Percentiles rank a stretch among this genome's conserved stretches.
These are phyloP conservation scores for Poecilia velifera DNA, from an alignment of 2,797 vertebrate species.

Conservation along the genomic window DNA sequence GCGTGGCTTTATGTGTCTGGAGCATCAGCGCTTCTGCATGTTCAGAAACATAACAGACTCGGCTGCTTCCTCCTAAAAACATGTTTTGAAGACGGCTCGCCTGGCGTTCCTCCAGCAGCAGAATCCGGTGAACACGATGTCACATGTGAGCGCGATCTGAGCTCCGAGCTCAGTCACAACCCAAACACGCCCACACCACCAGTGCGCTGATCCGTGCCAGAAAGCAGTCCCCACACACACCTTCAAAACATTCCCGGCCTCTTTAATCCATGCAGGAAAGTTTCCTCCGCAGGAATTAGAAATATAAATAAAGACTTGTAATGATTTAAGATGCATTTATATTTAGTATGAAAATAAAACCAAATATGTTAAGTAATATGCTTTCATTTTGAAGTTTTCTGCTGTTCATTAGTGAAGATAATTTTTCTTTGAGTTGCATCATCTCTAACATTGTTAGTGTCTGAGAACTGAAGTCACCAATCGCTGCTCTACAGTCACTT, in stretches of 20 bases:
- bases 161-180: constrained; percentile 47
- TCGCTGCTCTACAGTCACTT: neutral
- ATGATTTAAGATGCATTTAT: neutral
- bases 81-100: constrained; percentile 18
- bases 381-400: neutral
- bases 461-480: neutral
- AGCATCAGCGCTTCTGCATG: constrained; percentile 10
- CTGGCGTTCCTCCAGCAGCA: constrained; percentile 37
- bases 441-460: neutral
- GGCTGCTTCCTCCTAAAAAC: constrained; percentile 28
- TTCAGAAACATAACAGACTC: constrained; percentile 33
- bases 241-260: constrained; percentile 23
- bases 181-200: constrained; percentile 43
- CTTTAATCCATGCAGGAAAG: constrained; percentile 9
- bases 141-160: constrained; percentile 29
- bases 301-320: neutral
- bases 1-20: neutral
- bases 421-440: constrained; percentile 10
- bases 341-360: neutral
- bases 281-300: constrained; percentile 4
- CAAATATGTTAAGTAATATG: neutral
- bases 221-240: constrained; percentile 39
- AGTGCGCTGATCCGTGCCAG: constrained; percentile 23
- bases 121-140: constrained; percentile 18
- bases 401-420: neutral